Conservation (phyloP, 2,797 vertebrate genomes). For the Arnoldichthys spilopterus region DNA sequence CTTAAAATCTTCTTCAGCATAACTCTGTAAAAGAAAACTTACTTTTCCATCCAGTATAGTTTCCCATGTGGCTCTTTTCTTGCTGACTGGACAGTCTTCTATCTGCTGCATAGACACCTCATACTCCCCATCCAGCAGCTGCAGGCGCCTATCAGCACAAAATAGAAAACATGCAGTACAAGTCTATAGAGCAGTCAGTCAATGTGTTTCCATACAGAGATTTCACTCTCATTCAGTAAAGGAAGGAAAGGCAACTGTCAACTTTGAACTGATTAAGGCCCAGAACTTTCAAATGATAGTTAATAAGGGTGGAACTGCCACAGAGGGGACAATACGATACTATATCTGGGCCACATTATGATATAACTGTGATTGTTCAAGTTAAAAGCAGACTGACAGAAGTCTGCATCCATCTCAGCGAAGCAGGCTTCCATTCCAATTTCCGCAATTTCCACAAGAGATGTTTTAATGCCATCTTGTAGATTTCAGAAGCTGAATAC, state of each 20-base stretch:
- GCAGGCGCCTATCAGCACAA: slow-evolving; percentile 84
- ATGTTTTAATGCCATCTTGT: too few species aligned
- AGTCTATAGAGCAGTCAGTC: background rate
- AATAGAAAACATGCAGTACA: background rate
- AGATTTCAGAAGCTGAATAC: too few species aligned
- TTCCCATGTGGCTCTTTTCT: slow-evolving; percentile 98
- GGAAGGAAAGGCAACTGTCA: too few species aligned
- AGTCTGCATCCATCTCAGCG: too few species aligned
- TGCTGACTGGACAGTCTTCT: slow-evolving; percentile 96
- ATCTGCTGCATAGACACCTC: slow-evolving; percentile 99
- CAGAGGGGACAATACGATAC: too few species aligned
- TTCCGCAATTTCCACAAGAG: background rate
- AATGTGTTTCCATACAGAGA: background rate
- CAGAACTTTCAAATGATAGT: too few species aligned
- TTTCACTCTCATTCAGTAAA: background rate
- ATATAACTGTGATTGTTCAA: too few species aligned
- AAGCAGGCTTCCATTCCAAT: too few species aligned
- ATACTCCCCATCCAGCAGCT: slow-evolving; percentile 97
- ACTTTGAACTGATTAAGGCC: background rate
- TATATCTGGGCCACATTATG: too few species aligned
- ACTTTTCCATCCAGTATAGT: slow-evolving; percentile 98
- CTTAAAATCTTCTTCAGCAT: background rate
- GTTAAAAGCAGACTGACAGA: too few species aligned
- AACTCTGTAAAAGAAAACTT: background rate
- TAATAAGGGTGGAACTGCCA: too few species aligned